Percentiles rank a stretch among this genome's conserved stretches.
Evolutionary conservation across 2,113 vertebrate species (phyloP).

Genomic region (Rissa tridactyla): DNA sequence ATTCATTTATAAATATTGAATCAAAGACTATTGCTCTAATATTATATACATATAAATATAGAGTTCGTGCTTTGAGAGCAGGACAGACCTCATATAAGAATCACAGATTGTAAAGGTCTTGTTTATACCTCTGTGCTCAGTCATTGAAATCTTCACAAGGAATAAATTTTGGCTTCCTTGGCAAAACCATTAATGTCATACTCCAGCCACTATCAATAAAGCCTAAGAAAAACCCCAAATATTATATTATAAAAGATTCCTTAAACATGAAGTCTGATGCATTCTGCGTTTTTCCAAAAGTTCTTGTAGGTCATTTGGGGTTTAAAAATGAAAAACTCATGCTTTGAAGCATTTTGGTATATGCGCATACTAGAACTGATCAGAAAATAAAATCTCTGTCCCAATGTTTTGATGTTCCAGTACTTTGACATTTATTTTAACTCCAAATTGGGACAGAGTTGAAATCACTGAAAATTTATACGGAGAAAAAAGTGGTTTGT

Average conservation of each 20-base stretch:
- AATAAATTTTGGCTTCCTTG: neutral
- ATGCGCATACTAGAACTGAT: neutral
- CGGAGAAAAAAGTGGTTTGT: fast-evolving
- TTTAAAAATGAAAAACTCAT: neutral
- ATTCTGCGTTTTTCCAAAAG: neutral
- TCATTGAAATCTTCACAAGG: neutral
- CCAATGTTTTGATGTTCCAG: neutral
- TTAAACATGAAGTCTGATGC: neutral
- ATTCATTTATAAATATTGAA: conserved; percentile 66
- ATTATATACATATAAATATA: conserved; percentile 33
- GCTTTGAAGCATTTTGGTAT: neutral
- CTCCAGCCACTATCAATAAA: neutral
- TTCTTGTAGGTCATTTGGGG: too few relatives aligned
- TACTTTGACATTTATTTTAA: neutral
- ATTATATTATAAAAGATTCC: neutral
- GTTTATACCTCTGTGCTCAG: neutral
- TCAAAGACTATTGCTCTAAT: conserved; percentile 22
- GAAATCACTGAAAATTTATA: neutral
- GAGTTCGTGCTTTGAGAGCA: conserved; percentile 15
- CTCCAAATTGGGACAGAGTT: neutral
- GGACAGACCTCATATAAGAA: neutral
- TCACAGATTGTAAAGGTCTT: neutral
- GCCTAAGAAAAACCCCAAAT: fast-evolving
- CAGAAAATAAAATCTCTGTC: neutral
- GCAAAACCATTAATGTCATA: neutral